phyloP scores from a whole-genome alignment of 2,888 invertebrate genomes.

The Spilarctia lutea region DNA sequence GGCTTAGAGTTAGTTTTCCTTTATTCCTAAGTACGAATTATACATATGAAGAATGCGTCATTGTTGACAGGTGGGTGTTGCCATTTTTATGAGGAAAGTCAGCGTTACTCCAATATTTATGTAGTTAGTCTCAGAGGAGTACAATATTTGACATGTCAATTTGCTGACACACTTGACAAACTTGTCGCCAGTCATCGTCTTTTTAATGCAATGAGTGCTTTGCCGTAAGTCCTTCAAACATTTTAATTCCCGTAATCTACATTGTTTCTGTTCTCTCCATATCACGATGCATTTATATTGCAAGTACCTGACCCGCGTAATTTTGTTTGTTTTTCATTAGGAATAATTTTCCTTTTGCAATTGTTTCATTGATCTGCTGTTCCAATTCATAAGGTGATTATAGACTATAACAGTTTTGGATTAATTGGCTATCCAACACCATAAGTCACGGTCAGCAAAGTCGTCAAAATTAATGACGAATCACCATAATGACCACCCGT shows the following conservation, averaged over 20 bases:
- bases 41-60: background rate
- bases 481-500: too few relatives aligned
- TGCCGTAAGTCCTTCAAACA: constrained; percentile 31
- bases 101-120: background rate
- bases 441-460: too few relatives aligned
- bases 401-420: background rate
- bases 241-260: constrained; percentile 40
- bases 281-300: too few relatives aligned
- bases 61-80: background rate
- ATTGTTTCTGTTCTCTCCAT: constrained; percentile 26
- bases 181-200: constrained; percentile 32
- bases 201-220: constrained; percentile 20
- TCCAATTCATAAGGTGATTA: too few relatives aligned
- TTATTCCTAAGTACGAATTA: too few relatives aligned
- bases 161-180: constrained; percentile 36
- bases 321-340: background rate
- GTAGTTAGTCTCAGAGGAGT: constrained; percentile 18
- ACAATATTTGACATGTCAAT: constrained; percentile 35
- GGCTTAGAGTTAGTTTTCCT: too few relatives aligned
- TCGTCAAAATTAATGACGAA: too few relatives aligned
- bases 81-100: background rate
- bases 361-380: too few relatives aligned
- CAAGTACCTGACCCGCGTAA: background rate
- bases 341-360: background rate
- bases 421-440: background rate